Evolutionary conservation across 2,797 vertebrate genomes (phyloP), one percentile per base, ranked within the genome.

Genomic region (Galagoides demidoff): DNA sequence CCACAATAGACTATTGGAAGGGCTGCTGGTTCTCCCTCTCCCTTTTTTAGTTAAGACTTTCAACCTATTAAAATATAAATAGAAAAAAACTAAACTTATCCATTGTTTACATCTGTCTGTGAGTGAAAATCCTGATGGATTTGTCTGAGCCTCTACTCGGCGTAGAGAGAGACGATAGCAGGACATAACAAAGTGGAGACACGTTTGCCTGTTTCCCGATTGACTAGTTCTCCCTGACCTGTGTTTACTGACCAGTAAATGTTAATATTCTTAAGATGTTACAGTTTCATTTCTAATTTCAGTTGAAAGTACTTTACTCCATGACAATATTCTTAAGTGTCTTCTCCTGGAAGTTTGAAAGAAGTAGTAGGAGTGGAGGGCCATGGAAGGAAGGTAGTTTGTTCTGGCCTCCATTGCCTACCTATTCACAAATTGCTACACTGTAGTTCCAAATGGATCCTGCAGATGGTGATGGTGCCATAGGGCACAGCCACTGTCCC

Each of bases 391-490:
- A 90, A 93, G 7, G 25, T 52, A 5, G 17, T 43, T 78, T 63
- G 17, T 92, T 82, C 55, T 57, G 82, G 45, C 82, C 68, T 93
- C 3, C 27, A 22, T 81, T 94, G 64, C 23, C 34, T 43, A 17
- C n/a, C 14, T 68, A 19, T 95, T 85, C 31, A 55, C 85, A 86
- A 85, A 63, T 31, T 89, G 73, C 61, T 89, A 4, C 9, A 22
- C 29, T 85, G 92, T 64, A 88, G 68, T 97, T 97, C 90, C 87
- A 81, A 43, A n/a, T 59, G 14, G 1, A 34, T 82, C 91, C 96
- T 92, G 81, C 64, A 96, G 95, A 16, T 73, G 97, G 96, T 85
- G 29, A 22, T 49, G 82, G 19, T 39, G 87, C 85, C 86, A 74
- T 74, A 45, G 10, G 66, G 57, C 68, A 29, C 14, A 1, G 70